Evolutionary conservation across 2,888 invertebrate genomes (phyloP).

Genomic region (Holacanthella duospinosa): DNA sequence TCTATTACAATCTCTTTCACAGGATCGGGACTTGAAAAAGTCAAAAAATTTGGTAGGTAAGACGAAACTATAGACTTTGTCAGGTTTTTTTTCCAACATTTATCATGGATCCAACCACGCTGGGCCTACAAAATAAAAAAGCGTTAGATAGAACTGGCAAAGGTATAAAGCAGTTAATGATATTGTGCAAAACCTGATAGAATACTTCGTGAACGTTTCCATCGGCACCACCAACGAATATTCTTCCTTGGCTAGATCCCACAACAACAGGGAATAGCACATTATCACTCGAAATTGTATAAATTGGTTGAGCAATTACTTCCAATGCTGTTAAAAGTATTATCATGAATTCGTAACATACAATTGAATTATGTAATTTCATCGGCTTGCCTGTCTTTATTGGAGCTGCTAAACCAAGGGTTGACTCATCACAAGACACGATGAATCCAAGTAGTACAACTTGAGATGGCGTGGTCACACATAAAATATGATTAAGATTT

Average conservation of each 20-base stretch:
- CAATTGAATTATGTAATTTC: too few species aligned
- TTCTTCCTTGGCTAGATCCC: conserved; percentile 70
- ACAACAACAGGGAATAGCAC: conserved; percentile 70
- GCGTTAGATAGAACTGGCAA: too few species aligned
- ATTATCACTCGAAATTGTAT: conserved; percentile 81
- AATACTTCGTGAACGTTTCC: conserved; percentile 88
- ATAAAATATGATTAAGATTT: conserved; percentile 79
- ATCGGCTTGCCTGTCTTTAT: not conserved
- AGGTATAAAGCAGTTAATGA: too few species aligned
- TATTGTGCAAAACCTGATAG: conserved; percentile 61
- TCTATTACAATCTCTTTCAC: conserved; percentile 81
- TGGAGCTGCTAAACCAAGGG: not conserved
- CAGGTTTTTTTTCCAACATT: conserved; percentile 88
- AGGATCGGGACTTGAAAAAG: conserved; percentile 50
- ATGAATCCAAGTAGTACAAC: conserved; percentile 75
- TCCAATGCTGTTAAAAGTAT: conserved; percentile 55
- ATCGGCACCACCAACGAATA: conserved; percentile 91
- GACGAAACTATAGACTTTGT: conserved; percentile 28
- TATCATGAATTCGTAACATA: conserved; percentile 5
- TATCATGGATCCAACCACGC: conserved; percentile 83
- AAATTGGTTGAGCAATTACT: conserved; percentile 86
- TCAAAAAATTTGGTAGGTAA: conserved; percentile 20
- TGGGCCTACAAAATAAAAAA: conserved; percentile 42
- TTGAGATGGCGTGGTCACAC: conserved; percentile 89
- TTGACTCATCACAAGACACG: not conserved